Percentiles rank a stretch among this genome's conserved stretches.
These are phyloP conservation scores for Grapholita molesta DNA, from an alignment of 1,140 invertebrate species.

Conservation along the genomic window DNA sequence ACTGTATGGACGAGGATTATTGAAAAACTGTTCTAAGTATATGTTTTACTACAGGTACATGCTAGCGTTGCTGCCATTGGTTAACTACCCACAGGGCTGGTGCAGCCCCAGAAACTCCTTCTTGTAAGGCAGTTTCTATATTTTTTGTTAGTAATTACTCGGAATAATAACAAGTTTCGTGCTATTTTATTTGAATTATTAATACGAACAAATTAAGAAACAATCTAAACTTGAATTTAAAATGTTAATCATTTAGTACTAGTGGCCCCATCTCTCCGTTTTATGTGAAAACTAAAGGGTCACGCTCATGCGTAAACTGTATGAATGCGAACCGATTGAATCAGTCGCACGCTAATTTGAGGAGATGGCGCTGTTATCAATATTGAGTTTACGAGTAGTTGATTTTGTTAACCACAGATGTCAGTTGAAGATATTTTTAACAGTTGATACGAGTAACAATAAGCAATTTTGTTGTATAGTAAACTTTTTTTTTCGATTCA, in stretches of 20 bases:
- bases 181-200: too few relatives aligned
- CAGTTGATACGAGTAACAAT: background rate
- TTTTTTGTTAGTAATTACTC: background rate
- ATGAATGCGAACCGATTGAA: too few relatives aligned
- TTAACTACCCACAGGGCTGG: background rate
- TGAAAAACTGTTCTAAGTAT: too few relatives aligned
- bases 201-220: too few relatives aligned
- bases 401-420: background rate
- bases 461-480: background rate
- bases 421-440: background rate
- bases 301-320: too few relatives aligned
- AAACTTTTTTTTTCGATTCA: background rate
- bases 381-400: background rate
- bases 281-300: background rate
- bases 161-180: too few relatives aligned
- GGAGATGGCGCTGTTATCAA: background rate
- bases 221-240: too few relatives aligned
- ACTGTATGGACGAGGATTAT: too few relatives aligned
- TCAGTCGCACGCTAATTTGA: background rate
- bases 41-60: background rate
- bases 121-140: background rate
- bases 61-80: background rate
- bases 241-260: too few relatives aligned
- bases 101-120: background rate
- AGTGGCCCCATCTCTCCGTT: background rate